Conservation (phyloP, 2,888 invertebrate species). For the Chelonus formosanus region DNA sequence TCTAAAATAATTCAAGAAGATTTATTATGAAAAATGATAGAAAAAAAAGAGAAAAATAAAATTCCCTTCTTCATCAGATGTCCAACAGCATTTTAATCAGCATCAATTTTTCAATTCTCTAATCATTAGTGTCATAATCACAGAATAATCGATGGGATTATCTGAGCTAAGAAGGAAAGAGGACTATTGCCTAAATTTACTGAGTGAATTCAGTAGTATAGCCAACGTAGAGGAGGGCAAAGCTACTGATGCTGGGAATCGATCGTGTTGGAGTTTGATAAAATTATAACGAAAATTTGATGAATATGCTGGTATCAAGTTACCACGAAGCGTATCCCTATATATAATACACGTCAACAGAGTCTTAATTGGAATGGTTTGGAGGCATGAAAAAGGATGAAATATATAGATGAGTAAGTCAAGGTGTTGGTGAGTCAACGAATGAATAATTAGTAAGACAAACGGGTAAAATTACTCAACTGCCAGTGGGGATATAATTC, state of each 20-base stretch:
- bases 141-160: too few relatives aligned
- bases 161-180: too few relatives aligned
- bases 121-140: neutral
- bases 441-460: conserved; percentile 57
- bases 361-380: neutral
- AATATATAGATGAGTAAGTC: neutral
- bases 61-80: too few relatives aligned
- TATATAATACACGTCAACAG: conserved; percentile 4
- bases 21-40: conserved; percentile 4
- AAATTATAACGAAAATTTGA: conserved; percentile 14
- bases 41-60: neutral
- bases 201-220: neutral
- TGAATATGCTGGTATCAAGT: conserved; percentile 11
- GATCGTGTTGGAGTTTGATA: neutral
- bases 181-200: too few relatives aligned
- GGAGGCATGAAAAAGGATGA: conserved; percentile 15
- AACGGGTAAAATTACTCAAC: conserved; percentile 54
- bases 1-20: neutral
- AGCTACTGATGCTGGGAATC: neutral
- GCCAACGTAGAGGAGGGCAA: neutral
- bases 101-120: neutral
- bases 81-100: too few relatives aligned
- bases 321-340: neutral
- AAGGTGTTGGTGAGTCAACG: conserved; percentile 35
- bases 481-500: conserved; percentile 53